Evolutionary conservation across 1,140 invertebrate genomes (phyloP), one percentile per base, ranked within the genome.

Genomic region (Lordiphosa stackelbergi): DNA sequence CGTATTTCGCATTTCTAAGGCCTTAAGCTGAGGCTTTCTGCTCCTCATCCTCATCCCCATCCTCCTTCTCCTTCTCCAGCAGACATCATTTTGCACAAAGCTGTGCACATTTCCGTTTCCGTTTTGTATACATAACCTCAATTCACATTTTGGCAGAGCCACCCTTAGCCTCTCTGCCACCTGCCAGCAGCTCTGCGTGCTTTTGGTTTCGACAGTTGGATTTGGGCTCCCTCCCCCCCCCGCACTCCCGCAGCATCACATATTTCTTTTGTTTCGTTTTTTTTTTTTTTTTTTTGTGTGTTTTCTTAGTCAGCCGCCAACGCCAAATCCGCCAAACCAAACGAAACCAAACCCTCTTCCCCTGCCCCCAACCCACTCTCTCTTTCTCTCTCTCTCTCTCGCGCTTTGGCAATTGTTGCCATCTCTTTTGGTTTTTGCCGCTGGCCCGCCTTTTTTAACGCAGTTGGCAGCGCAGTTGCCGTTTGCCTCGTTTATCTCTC

Each of bases 171-270:
- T 6, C 7, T 11, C 5, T 65, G 70, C 75, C 75, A 79, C 74
- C 74, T 79, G 74, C 74, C 73, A 68, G 73, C 46, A 68, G 69
- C 73, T 73, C 66, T 81, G 71, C 75, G 75, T 79, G 75, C 75
- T 79, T 81, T 79, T 79, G 75, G 75, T 79, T 79, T 79, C 75
- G 75, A 81, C 75, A 81, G 75, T 81, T 79, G 75, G 75, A 79
- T 79, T 79, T 79, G 73, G 69, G 74, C 65, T 35, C 56, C 69
- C 19, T 34, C 13, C 4, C 9, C 2, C n/a, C 3, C 6, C 47
- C 22, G 0, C 19, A 16, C 16, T 16, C 10, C 0, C 36, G 22
- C 35, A 38, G 13, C 24, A 37, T 12, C 16, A 16, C 40, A 53
- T 43, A 56, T 53, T 70, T 70, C 66, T 68, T 79, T 79, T 78